Percentiles rank a stretch among this genome's conserved stretches.
Evolutionary conservation across 2,888 invertebrate species (phyloP).

Genomic region (Chymomyza procnemis): DNA sequence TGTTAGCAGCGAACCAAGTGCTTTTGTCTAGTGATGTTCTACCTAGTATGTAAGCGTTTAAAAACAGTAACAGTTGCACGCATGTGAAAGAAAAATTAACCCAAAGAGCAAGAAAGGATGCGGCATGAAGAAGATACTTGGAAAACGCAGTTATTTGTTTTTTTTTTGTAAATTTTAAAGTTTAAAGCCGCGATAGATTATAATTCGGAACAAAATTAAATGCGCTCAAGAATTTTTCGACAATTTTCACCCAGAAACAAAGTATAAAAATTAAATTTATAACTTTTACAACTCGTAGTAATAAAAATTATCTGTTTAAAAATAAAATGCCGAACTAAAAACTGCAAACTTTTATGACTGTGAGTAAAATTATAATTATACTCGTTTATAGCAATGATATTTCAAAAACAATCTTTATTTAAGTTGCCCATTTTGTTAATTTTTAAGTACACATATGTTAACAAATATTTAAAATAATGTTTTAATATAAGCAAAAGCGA

Average conservation of each 20-base stretch:
- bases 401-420: constrained; percentile 17
- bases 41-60: constrained; percentile 14
- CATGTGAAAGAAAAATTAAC: constrained; percentile 2
- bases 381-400: constrained; percentile 35
- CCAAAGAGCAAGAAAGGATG: constrained; percentile 6
- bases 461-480: neutral
- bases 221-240: no score
- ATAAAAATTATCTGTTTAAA: constrained; percentile 27
- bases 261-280: constrained; percentile 1
- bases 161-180: no score
- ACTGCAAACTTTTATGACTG: constrained; percentile 42
- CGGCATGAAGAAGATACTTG: no score
- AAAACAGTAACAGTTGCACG: neutral
- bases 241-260: neutral
- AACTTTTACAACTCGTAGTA: neutral
- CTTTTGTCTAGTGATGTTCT: constrained; percentile 52
- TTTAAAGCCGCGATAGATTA: no score
- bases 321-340: constrained; percentile 4
- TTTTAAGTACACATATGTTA: constrained; percentile 21
- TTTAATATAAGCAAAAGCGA: constrained; percentile 6
- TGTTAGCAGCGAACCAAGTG: constrained; percentile 49
- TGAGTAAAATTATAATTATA: constrained; percentile 43
- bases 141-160: no score
- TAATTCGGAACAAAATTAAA: no score
- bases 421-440: constrained; percentile 18